Conservation (phyloP, 2,888 invertebrate species). For the Lymantria monacha region DNA sequence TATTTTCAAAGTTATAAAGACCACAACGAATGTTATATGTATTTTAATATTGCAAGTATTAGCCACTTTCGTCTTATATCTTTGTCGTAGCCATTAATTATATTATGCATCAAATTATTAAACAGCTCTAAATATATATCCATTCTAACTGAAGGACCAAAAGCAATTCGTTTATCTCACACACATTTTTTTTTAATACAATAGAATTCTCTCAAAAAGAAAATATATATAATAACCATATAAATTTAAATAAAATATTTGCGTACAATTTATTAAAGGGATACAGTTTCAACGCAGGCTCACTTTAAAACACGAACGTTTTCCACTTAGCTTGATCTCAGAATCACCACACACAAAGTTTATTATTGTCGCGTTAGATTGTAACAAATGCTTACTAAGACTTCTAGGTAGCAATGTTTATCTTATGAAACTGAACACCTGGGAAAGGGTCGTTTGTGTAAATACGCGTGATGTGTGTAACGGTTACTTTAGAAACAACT, state of each 20-base stretch:
- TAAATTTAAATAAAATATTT: not conserved
- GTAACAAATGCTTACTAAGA: conserved; percentile 48
- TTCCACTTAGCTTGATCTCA: conserved; percentile 9
- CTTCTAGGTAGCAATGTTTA: conserved; percentile 59
- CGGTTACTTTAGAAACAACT: not conserved
- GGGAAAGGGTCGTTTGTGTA: conserved; percentile 33
- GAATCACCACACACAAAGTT: conserved; percentile 22
- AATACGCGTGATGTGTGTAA: conserved; percentile 9
- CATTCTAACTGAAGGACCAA: conserved; percentile 23
- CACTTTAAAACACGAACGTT: conserved; percentile 23
- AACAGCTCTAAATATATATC: conserved; percentile 33
- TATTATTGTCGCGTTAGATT: conserved; percentile 16
- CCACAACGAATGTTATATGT: conserved; percentile 48
- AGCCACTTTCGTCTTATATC: conserved; percentile 58
- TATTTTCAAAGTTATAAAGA: conserved; percentile 49
- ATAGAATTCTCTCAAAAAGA: conserved; percentile 18
- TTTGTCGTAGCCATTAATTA: conserved; percentile 36
- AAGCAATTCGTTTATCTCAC: too few species aligned
- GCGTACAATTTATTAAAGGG: conserved; percentile 4
- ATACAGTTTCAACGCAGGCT: conserved; percentile 14
- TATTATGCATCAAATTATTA: conserved; percentile 37
- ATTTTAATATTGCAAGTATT: conserved; percentile 55
- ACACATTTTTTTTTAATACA: too few species aligned
- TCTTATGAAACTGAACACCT: conserved; percentile 56
- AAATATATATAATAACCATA: not conserved